A percentile compares a stretch with the other conserved stretches of the same genome.
phyloP scores from a whole-genome alignment of 2,113 vertebrate genomes.

The Dromaius novaehollandiae region DNA sequence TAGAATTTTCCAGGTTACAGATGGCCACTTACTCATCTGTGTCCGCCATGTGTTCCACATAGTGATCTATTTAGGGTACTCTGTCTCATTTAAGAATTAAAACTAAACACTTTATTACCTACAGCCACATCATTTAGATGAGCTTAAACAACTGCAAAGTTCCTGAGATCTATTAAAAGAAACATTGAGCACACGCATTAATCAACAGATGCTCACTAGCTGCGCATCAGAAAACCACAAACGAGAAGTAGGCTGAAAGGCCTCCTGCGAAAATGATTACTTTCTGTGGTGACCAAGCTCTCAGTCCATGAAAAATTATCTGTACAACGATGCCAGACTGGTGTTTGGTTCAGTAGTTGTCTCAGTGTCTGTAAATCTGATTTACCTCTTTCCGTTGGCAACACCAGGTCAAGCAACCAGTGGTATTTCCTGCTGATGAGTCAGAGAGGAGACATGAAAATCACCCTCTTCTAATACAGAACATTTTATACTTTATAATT shows the following conservation, averaged over 20 bases:
- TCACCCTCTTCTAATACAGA: background rate
- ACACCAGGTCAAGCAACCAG: constrained; percentile 7
- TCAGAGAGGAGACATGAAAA: constrained; percentile 16
- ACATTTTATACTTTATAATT: background rate
- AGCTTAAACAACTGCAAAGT: constrained; percentile 50
- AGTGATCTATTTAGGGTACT: constrained; percentile 10
- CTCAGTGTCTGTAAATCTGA: background rate
- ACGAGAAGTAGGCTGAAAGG: constrained; percentile 12
- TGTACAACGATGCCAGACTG: rapidly evolving
- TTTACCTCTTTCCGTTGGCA: background rate
- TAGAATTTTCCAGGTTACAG: background rate
- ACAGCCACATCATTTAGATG: constrained; percentile 49
- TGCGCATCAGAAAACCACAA: constrained; percentile 40
- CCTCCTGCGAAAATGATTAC: background rate
- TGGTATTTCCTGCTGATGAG: constrained; percentile 24
- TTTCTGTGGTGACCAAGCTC: background rate
- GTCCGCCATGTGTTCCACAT: background rate
- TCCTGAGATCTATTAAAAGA: constrained; percentile 50
- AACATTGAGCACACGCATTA: background rate
- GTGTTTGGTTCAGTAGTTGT: background rate
- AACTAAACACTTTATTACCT: constrained; percentile 53
- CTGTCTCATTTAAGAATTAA: constrained; percentile 52
- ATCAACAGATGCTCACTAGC: constrained; percentile 48
- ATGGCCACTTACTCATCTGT: background rate
- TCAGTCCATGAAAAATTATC: background rate